Percentiles rank a stretch among this genome's conserved stretches.
phyloP scores from a whole-genome alignment of 2,113 vertebrate genomes.

The Pipa parva region DNA sequence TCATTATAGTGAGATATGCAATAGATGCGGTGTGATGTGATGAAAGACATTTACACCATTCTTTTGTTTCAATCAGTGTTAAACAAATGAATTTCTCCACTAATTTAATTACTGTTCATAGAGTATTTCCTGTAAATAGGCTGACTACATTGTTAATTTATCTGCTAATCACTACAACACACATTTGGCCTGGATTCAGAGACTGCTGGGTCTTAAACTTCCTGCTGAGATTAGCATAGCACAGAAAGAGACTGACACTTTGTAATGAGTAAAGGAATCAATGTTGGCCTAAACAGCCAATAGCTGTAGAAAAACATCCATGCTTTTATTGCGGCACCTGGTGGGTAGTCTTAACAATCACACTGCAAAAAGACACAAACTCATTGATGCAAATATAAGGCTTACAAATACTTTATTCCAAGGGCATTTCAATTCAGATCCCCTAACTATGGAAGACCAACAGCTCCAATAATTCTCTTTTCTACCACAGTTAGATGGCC shows the following conservation, averaged over 20 bases:
- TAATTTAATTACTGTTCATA: slow-evolving; percentile 41
- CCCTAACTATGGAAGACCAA: not conserved
- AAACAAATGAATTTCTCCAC: slow-evolving; percentile 47
- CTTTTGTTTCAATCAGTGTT: slow-evolving; percentile 45
- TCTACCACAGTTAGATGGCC: too few species aligned
- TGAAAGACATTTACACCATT: slow-evolving; percentile 14
- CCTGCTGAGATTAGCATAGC: slow-evolving; percentile 40
- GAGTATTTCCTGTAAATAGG: slow-evolving; percentile 44
- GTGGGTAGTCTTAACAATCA: not conserved
- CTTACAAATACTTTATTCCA: not conserved
- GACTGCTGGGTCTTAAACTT: slow-evolving; percentile 28
- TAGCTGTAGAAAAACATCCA: slow-evolving; percentile 11
- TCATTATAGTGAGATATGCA: slow-evolving; percentile 11
- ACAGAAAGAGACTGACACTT: slow-evolving; percentile 18
- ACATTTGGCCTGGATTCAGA: slow-evolving; percentile 46
- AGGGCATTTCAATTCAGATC: not conserved
- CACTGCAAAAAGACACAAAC: too few species aligned
- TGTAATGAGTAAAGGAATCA: not conserved
- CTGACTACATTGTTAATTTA: slow-evolving; percentile 49
- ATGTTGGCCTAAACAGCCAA: not conserved
- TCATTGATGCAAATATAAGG: not conserved
- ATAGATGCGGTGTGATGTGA: slow-evolving; percentile 3
- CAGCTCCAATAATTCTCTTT: not conserved
- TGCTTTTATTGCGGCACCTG: not conserved
- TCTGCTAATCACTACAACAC: slow-evolving; percentile 49